Evolutionary conservation across 2,888 invertebrate species (phyloP), one percentile per base, ranked within the genome.

Genomic region (Notocelia uddmanniana): DNA sequence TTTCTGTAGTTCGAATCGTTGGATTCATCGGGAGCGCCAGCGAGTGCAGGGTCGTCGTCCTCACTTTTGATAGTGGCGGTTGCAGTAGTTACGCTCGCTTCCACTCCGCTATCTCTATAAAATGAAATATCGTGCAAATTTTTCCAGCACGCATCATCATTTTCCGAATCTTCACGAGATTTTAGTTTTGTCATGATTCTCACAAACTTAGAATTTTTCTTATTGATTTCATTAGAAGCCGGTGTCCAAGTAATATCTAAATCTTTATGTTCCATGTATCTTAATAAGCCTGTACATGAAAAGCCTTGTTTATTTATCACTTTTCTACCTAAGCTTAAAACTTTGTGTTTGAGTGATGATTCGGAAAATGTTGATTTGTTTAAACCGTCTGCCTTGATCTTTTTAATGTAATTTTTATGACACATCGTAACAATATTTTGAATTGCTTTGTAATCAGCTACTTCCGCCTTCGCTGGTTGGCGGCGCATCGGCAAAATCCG

Each of bases 241-340:
- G 83, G 77, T 18, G 82, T 75, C 92, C 92, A 93, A 57, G 75
- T 59, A 63, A 92, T 81, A 50, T 85, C 83, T 50, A 93, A 83
- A 80, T 85, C 83, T 82, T 86, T 88, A 73, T 87, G 78, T 76
- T 92, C 90, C 77, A 92, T 78, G 77, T 85, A 93, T 75, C 88
- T 82, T 52, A 92, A 78, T 23, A 93, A 64, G 8, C 91, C 91
- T 70, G 80, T 87, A 68, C 87, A 87, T 75, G 84, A 85, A 59
- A 89, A 80, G 48, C 83, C 83, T 60, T 82, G 80, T 74, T 81
- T 85, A 76, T 84, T 85, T 66, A 93, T 84, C 31, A 87, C 79
- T 83, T 92, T 92, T 73, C 86, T 81, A 62, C 93, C 93, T 64
- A 93, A 85, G 77, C 89, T 92, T 77, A 90, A 81, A 55, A 93